Percentiles rank a stretch among this genome's conserved stretches.
Evolutionary conservation across 2,113 vertebrate genomes (phyloP).

Genomic region (Cygnus atratus): DNA sequence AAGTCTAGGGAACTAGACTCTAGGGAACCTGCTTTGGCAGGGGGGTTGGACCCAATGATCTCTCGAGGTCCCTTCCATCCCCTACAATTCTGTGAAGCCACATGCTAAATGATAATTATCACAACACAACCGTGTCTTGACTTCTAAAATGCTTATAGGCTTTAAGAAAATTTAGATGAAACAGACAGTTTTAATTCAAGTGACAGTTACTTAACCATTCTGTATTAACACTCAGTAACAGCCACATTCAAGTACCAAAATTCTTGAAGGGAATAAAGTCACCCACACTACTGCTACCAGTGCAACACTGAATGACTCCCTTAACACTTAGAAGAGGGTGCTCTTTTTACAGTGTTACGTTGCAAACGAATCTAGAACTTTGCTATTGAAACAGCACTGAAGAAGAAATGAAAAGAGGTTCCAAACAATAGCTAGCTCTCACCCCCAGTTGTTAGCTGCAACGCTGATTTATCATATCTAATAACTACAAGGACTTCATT

Average conservation of each 20-base stretch:
- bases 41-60: too few species aligned
- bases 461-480: not conserved
- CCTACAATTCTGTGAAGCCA: not conserved
- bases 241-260: not conserved
- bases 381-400: not conserved
- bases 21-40: too few species aligned
- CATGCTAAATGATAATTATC: not conserved
- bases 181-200: not conserved
- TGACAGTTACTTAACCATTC: not conserved
- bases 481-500: not conserved
- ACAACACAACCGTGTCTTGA: not conserved
- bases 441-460: not conserved
- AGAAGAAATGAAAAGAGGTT: not conserved
- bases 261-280: not conserved
- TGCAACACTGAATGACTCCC: not conserved
- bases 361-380: not conserved
- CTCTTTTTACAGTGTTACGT: not conserved
- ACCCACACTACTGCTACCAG: not conserved
- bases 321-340: too few species aligned
- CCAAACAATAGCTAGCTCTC: not conserved
- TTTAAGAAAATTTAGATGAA: not conserved
- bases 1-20: too few species aligned
- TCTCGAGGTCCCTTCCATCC: too few species aligned
- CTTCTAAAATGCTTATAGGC: fast-evolving
- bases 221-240: not conserved